Percentiles rank a stretch among this genome's conserved stretches.
phyloP scores from a whole-genome alignment of 2,113 vertebrate genomes.

The Anguilla japonica region DNA sequence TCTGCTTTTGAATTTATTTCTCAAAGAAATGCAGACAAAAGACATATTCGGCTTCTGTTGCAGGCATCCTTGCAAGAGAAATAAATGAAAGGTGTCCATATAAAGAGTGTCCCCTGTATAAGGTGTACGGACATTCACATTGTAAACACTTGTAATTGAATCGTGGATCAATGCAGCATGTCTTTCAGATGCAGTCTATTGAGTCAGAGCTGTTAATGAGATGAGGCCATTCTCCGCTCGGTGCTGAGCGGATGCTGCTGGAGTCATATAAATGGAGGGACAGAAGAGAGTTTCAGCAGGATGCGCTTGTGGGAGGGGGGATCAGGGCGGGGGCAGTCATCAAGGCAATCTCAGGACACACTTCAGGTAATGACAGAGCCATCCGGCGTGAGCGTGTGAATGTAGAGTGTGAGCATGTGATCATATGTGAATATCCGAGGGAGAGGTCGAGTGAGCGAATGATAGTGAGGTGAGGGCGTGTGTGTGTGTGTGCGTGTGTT shows the following conservation, averaged over 20 bases:
- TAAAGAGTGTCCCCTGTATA: background rate
- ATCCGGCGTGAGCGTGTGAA: too few species aligned
- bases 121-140: background rate
- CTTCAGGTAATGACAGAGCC: background rate
- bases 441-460: too few species aligned
- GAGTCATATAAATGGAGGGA: background rate
- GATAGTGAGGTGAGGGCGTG: too few species aligned
- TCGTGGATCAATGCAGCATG: background rate
- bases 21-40: background rate
- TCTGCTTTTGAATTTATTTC: background rate
- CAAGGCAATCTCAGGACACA: background rate
- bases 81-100: background rate
- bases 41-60: background rate
- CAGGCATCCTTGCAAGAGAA: background rate
- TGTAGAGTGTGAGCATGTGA: too few species aligned
- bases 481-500: too few species aligned
- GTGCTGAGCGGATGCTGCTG: background rate
- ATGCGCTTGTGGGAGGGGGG: too few species aligned
- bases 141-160: background rate
- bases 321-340: background rate
- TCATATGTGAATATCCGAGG: too few species aligned
- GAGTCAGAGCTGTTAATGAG: background rate
- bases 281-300: background rate
- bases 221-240: background rate
- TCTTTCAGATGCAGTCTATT: background rate